phyloP scores from a whole-genome alignment of 1,140 invertebrate genomes.

The Araneus ventricosus region DNA sequence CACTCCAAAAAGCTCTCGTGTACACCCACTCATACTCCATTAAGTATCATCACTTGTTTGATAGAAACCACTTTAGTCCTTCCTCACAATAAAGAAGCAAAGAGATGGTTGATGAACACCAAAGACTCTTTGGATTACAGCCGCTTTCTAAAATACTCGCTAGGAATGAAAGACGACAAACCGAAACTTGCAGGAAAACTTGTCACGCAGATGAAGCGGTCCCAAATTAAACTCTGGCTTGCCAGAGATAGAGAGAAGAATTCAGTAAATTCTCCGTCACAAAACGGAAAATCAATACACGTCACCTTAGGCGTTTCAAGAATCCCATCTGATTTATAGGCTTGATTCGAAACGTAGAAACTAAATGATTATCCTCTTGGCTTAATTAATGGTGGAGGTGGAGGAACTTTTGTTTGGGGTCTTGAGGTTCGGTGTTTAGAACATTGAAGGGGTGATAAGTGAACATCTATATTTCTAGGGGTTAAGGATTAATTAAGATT shows the following conservation, averaged over 20 bases:
- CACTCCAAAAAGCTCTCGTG: too few species aligned
- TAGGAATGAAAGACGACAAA: not conserved
- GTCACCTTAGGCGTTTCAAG: conserved; percentile 19
- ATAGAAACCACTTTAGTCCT: not conserved
- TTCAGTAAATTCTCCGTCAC: conserved; percentile 54
- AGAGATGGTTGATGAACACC: not conserved
- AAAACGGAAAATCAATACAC: conserved; percentile 28
- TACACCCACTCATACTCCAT: too few species aligned
- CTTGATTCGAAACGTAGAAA: conserved; percentile 35
- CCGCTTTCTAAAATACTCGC: not conserved
- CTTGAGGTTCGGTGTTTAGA: not conserved
- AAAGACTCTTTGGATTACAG: not conserved
- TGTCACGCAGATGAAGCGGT: conserved; percentile 17
- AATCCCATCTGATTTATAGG: conserved; percentile 49
- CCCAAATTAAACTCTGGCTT: conserved; percentile 43
- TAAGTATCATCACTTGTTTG: too few species aligned
- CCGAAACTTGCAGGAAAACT: not conserved
- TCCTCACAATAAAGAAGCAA: not conserved
- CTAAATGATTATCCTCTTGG: conserved; percentile 47
- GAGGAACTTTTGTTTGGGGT: conserved; percentile 1
- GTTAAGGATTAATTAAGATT: not conserved
- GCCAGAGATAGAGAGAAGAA: conserved; percentile 25
- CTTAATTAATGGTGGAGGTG: conserved; percentile 32
- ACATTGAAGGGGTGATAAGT: conserved; percentile 7
- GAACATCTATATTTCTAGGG: not conserved